These are phyloP conservation scores for Graptemys geographica DNA, from an alignment of 2,797 vertebrate species.

Conservation along the genomic window DNA sequence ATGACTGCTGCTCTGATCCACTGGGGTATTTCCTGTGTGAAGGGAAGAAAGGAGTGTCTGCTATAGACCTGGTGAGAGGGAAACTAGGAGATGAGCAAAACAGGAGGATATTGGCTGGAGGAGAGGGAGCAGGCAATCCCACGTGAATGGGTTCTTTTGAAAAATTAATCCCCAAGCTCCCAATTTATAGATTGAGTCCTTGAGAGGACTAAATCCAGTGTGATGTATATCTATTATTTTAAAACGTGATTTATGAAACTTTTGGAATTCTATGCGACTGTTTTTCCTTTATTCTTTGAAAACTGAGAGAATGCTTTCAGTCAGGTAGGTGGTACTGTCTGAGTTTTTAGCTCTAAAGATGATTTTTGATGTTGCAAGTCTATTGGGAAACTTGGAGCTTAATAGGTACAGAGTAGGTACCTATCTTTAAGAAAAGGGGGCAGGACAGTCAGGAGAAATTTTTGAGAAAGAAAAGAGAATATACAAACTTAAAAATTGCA, in stretches of 20 bases:
- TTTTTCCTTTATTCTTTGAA: not conserved
- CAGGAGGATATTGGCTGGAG: not conserved
- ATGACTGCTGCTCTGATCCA: not conserved
- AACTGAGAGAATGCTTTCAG: not conserved
- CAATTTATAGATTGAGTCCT: not conserved
- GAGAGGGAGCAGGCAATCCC: not conserved
- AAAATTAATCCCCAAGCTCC: not conserved
- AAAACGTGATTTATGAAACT: not conserved
- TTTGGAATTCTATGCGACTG: accelerated
- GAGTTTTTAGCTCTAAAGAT: not conserved
- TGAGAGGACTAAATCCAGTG: not conserved
- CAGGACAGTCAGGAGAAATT: not conserved
- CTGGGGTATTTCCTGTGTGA: not conserved
- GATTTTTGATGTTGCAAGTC: accelerated
- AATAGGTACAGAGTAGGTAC: not conserved
- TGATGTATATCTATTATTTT: not conserved
- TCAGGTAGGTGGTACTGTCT: not conserved
- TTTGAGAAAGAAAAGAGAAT: not conserved
- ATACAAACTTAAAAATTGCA: too few relatives aligned
- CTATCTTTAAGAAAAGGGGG: not conserved
- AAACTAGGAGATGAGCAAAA: not conserved
- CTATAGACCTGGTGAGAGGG: not conserved
- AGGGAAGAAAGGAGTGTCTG: not conserved
- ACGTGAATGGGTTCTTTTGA: not conserved
- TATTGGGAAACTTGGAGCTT: not conserved